These are phyloP conservation scores for Trypoxylus dichotomus DNA, from an alignment of 1,140 invertebrate species.

Conservation along the genomic window DNA sequence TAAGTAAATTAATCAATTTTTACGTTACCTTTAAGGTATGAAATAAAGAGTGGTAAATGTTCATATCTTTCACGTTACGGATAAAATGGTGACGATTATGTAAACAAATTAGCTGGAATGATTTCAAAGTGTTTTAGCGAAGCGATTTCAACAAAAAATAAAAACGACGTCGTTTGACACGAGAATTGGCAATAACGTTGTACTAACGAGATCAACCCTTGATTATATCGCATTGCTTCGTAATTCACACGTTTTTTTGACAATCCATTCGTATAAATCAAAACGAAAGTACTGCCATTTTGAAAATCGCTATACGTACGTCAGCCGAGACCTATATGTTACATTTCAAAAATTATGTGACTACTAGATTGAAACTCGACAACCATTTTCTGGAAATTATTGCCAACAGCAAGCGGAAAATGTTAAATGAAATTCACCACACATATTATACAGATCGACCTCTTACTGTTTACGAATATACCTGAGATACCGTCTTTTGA, in stretches of 20 bases:
- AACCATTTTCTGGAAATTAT: background rate
- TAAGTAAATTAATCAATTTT: no score
- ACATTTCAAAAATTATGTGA: background rate
- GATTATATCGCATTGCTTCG: background rate
- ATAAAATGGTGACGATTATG: no score
- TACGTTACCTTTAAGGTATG: no score
- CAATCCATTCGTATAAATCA: background rate
- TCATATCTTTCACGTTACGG: no score
- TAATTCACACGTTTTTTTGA: background rate
- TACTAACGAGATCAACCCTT: background rate
- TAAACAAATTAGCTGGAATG: no score
- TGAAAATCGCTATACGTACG: background rate
- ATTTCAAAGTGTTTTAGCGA: no score
- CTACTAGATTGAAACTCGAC: background rate
- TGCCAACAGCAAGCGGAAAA: background rate
- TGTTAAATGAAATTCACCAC: background rate
- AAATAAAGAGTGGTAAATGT: no score
- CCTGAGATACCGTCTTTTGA: no score
- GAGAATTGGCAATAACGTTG: no score
- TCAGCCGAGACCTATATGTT: background rate
- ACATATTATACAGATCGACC: background rate
- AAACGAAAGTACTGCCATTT: background rate
- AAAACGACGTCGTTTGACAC: no score
- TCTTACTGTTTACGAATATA: background rate
- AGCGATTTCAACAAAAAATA: no score